Evolutionary conservation across 2,113 vertebrate genomes (phyloP).

Genomic region (Platichthys flesus): DNA sequence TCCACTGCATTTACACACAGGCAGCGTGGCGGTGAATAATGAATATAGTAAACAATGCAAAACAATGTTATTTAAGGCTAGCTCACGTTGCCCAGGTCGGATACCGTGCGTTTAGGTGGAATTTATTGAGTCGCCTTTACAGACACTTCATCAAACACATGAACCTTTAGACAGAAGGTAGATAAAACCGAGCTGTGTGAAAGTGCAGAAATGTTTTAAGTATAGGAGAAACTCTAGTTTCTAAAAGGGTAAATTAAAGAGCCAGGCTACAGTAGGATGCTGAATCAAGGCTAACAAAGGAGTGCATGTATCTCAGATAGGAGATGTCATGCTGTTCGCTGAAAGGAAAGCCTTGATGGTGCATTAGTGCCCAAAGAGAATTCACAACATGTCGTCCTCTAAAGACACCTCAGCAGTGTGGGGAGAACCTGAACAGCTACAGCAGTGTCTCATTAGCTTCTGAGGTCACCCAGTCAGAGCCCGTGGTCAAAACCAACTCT

Average conservation of each 20-base stretch:
- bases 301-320: slow-evolving; percentile 16
- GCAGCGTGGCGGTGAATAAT: slow-evolving; percentile 28
- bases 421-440: background rate
- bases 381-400: slow-evolving; percentile 20
- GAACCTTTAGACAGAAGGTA: background rate
- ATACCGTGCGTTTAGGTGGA: background rate
- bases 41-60: slow-evolving; percentile 17
- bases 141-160: background rate
- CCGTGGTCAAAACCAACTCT: background rate
- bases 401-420: background rate
- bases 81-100: background rate
- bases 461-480: background rate
- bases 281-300: slow-evolving; percentile 22
- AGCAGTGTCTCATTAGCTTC: background rate
- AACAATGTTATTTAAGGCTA: slow-evolving; percentile 6
- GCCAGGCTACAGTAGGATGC: background rate
- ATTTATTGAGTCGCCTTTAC: background rate
- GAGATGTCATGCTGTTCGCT: slow-evolving; percentile 27
- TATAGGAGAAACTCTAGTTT: background rate
- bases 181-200: background rate
- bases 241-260: slow-evolving; percentile 31
- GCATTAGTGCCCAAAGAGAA: slow-evolving; percentile 20
- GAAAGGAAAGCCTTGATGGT: slow-evolving; percentile 22
- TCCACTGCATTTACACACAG: slow-evolving; percentile 5
- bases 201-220: background rate